Conservation (phyloP, 2,797 vertebrate species). For the Lycodopsis pacificus region DNA sequence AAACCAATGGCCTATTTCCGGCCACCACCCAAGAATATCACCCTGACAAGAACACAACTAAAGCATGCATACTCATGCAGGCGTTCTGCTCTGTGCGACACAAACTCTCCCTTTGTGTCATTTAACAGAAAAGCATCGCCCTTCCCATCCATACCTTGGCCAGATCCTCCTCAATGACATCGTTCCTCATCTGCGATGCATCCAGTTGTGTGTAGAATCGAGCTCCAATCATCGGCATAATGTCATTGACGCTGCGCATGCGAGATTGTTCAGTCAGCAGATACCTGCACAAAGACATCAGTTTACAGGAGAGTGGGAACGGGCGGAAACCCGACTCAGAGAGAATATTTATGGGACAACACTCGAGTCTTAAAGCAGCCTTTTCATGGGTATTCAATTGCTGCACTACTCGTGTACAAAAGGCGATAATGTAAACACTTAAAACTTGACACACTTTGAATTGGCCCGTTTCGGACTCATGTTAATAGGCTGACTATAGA, state of each 20-base stretch:
- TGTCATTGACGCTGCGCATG: constrained; percentile 98
- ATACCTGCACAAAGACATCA: constrained; percentile 83
- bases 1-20: constrained; percentile 14
- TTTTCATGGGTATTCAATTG: not conserved
- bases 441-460: not conserved
- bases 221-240: constrained; percentile 99
- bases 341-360: not conserved
- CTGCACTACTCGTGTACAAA: not conserved
- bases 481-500: not conserved
- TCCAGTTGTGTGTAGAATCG: constrained; percentile 99
- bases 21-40: not conserved
- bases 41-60: not conserved
- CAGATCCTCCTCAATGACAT: constrained; percentile 98
- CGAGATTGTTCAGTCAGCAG: constrained; percentile 98
- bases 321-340: not conserved
- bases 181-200: constrained; percentile 98
- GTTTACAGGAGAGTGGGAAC: not conserved
- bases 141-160: constrained; percentile 90
- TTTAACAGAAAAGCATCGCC: not conserved
- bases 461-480: not conserved
- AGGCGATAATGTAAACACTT: not conserved
- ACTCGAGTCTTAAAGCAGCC: not conserved
- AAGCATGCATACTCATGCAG: not conserved
- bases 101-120: not conserved
- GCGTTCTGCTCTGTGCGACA: not conserved